A percentile compares a stretch with the other conserved stretches of the same genome.
Evolutionary conservation across 2,113 vertebrate species (phyloP).

Genomic region (Psammodynastes pulverulentus): DNA sequence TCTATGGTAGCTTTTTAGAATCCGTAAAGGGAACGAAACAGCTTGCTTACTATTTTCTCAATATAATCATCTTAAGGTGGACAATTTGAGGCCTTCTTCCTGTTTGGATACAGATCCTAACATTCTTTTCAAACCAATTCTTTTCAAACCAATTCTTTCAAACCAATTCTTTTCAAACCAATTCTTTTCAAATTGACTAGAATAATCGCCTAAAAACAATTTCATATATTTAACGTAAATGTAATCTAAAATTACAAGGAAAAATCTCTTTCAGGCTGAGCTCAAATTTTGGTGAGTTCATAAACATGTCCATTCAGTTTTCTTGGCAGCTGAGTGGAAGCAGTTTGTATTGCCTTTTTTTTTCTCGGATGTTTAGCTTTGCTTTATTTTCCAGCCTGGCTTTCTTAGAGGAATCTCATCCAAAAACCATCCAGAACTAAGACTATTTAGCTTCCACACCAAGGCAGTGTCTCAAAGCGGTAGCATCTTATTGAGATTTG

Average conservation of each 20-base stretch:
- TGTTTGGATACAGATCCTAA: neutral
- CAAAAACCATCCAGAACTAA: neutral
- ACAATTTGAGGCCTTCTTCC: neutral
- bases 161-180: neutral
- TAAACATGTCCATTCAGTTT: neutral
- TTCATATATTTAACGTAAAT: neutral
- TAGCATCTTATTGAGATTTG: neutral
- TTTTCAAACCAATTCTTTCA: neutral
- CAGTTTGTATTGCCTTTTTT: neutral
- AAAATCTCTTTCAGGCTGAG: neutral
- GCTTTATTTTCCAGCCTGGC: neutral
- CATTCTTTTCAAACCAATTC: neutral
- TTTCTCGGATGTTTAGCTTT: neutral
- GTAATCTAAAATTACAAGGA: neutral
- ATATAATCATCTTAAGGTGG: neutral
- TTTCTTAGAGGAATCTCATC: neutral
- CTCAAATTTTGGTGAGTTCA: neutral
- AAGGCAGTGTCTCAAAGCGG: neutral
- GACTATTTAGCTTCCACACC: neutral
- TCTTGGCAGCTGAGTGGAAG: neutral
- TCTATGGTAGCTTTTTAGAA: neutral
- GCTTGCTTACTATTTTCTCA: neutral
- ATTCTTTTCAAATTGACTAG: neutral
- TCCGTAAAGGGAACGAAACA: too few species aligned
- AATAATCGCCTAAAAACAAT: neutral